Evolutionary conservation across 2,797 vertebrate genomes (phyloP).

Genomic region (Chlorospingus flavigularis): DNA sequence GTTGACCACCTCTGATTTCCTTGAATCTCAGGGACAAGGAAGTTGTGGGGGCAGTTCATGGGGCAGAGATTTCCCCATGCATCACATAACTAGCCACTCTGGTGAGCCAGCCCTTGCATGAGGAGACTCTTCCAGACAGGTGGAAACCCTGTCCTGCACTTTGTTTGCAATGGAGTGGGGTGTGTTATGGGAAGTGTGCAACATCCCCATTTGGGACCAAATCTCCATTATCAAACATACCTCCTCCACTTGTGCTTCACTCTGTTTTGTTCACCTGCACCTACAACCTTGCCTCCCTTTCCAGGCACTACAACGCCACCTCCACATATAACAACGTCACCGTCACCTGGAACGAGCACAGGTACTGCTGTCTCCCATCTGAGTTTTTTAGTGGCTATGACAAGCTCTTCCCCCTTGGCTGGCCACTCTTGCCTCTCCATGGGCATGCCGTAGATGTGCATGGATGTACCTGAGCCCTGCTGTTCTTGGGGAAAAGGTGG

Average conservation of each 20-base stretch:
- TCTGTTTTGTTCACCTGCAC: neutral
- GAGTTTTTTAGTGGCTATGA: neutral
- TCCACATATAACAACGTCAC: neutral
- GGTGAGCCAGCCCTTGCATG: neutral
- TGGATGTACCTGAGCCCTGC: neutral
- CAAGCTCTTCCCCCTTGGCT: neutral
- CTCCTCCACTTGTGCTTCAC: neutral
- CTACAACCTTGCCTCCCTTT: neutral
- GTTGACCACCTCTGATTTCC: neutral
- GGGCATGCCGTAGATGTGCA: too few species aligned
- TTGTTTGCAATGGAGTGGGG: neutral
- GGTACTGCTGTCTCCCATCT: neutral
- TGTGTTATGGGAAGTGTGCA: neutral
- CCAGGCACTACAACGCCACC: neutral
- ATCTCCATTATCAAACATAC: neutral
- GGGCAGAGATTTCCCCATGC: fast-evolving
- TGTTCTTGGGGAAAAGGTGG: neutral
- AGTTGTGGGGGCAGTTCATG: too few species aligned
- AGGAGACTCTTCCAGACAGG: neutral
- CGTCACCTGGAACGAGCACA: neutral
- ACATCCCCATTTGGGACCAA: neutral
- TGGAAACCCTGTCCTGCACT: neutral
- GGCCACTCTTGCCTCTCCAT: neutral
- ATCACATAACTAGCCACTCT: fast-evolving
- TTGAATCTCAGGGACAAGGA: neutral